Percentiles rank a stretch among this genome's conserved stretches.
These are phyloP conservation scores for Protonibea diacanthus DNA, from an alignment of 2,797 vertebrate genomes.

Conservation along the genomic window DNA sequence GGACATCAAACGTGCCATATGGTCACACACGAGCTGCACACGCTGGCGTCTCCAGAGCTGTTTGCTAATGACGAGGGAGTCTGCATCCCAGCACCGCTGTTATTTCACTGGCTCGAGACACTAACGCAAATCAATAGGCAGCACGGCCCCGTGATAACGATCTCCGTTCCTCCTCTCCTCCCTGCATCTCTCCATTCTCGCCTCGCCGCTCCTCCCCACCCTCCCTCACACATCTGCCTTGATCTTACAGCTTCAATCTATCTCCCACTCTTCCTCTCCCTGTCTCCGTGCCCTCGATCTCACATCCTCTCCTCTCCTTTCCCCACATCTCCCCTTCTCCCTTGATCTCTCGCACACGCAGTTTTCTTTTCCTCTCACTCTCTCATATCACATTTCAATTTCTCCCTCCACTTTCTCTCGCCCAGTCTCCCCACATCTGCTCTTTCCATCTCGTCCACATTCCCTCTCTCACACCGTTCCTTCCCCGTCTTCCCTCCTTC, in stretches of 20 bases:
- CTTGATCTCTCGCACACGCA: slow-evolving; percentile 39
- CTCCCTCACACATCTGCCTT: slow-evolving; percentile 73
- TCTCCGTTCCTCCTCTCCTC: slow-evolving; percentile 74
- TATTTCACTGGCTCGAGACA: slow-evolving; percentile 73
- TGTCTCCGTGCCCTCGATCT: slow-evolving; percentile 60
- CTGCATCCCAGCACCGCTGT: slow-evolving; percentile 70
- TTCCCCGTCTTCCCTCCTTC: slow-evolving; percentile 25
- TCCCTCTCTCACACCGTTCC: slow-evolving; percentile 11
- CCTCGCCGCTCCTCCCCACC: slow-evolving; percentile 39
- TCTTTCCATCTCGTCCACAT: slow-evolving; percentile 42
- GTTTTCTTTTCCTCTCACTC: slow-evolving; percentile 40
- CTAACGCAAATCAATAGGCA: slow-evolving; percentile 79
- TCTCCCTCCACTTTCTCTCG: slow-evolving; percentile 63
- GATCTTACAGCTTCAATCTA: slow-evolving; percentile 73
- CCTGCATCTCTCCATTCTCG: slow-evolving; percentile 68
- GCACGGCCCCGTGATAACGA: slow-evolving; percentile 76
- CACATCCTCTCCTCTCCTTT: slow-evolving; percentile 46
- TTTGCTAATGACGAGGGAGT: slow-evolving; percentile 71
- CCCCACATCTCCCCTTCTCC: slow-evolving; percentile 33
- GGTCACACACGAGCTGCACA: slow-evolving; percentile 45
- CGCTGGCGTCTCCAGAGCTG: slow-evolving; percentile 43
- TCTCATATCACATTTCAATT: slow-evolving; percentile 61
- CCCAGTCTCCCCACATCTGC: slow-evolving; percentile 55
- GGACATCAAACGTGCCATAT: slow-evolving; percentile 73
- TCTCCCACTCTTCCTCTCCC: slow-evolving; percentile 65